These are phyloP conservation scores for Pangasius macronema DNA, from an alignment of 2,797 vertebrate genomes.

Conservation along the genomic window DNA sequence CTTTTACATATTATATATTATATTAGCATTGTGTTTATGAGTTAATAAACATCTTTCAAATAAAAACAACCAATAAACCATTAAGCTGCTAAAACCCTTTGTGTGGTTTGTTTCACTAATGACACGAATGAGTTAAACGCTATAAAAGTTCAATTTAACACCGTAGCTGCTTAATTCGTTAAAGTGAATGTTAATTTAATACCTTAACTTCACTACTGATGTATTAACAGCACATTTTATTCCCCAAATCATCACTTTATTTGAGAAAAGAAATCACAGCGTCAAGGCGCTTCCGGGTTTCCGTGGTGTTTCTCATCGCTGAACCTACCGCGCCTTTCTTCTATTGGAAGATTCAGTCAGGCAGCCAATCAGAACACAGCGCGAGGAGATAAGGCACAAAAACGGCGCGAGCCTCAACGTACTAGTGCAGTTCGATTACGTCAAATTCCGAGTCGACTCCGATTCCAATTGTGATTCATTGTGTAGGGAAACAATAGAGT, in stretches of 20 bases:
- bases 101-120: neutral
- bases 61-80: neutral
- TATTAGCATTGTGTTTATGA: neutral
- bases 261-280: neutral
- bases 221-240: neutral
- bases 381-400: constrained; percentile 58
- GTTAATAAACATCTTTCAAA: neutral
- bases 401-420: constrained; percentile 49
- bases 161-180: neutral
- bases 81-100: neutral
- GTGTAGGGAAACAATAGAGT: neutral
- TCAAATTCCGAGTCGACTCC: neutral
- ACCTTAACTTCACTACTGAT: neutral
- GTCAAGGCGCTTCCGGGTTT: neutral
- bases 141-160: neutral
- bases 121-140: neutral
- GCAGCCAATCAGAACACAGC: constrained; percentile 64
- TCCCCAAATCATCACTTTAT: neutral
- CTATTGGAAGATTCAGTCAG: constrained; percentile 53
- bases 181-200: neutral
- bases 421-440: neutral
- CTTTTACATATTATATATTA: neutral
- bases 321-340: neutral
- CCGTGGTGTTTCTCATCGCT: constrained; percentile 25
- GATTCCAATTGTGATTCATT: neutral